Conservation (phyloP, 2,797 vertebrate genomes). For the Emys orbicularis region DNA sequence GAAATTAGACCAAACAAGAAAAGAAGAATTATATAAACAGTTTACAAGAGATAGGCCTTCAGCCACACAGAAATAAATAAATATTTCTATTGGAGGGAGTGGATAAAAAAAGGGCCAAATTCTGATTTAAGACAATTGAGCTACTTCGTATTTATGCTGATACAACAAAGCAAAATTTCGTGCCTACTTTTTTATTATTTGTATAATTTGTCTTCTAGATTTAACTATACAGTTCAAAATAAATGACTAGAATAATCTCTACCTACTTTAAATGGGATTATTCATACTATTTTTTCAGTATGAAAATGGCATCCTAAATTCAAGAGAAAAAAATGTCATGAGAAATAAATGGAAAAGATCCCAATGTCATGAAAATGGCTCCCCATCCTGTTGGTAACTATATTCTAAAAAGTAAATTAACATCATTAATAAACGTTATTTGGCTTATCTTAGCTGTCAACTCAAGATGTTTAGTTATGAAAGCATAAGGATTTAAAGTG, state of each 20-base stretch:
- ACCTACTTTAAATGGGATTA: not conserved
- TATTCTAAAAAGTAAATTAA: not conserved
- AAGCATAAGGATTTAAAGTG: not conserved
- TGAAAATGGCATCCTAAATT: not conserved
- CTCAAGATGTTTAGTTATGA: not conserved
- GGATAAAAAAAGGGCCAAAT: not conserved
- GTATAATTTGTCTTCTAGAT: not conserved
- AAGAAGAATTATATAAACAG: not conserved
- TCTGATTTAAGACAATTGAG: not conserved
- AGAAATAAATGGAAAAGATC: not conserved
- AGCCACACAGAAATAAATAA: not conserved
- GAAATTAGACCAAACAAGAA: constrained; percentile 48
- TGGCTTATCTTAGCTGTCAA: not conserved
- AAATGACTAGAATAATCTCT: not conserved
- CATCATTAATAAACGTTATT: not conserved
- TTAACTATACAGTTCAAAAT: not conserved
- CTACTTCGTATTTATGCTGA: not conserved
- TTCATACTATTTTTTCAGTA: not conserved
- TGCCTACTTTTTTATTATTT: not conserved
- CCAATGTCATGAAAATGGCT: not conserved
- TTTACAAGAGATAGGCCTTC: not conserved
- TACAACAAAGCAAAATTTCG: accelerated
- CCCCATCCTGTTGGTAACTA: not conserved
- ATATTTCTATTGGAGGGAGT: not conserved
- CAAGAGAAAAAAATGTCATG: not conserved